Evolutionary conservation across 2,888 invertebrate genomes (phyloP).

Genomic region (Argynnis bischoffii): DNA sequence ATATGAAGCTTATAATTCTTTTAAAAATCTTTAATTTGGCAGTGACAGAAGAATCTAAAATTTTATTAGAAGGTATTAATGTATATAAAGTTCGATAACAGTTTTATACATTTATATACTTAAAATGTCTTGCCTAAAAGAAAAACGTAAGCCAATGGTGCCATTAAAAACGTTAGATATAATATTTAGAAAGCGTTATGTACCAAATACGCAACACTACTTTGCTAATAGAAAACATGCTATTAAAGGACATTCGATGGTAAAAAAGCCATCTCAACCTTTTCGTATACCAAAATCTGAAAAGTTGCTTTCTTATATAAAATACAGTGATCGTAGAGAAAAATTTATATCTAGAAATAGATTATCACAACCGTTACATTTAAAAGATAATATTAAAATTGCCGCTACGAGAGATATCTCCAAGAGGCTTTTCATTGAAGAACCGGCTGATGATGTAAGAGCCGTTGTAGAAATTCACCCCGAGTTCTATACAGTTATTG

Average conservation of each 20-base stretch:
- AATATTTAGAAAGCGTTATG: conserved; percentile 72
- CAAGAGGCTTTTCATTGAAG: conserved; percentile 80
- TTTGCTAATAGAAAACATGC: conserved; percentile 71
- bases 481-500: conserved; percentile 84
- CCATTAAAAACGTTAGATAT: conserved; percentile 73
- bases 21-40: conserved; percentile 15
- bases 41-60: conserved; percentile 14
- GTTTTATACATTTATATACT: conserved; percentile 20
- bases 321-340: conserved; percentile 71
- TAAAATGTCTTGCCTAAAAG: conserved; percentile 60
- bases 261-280: conserved; percentile 53
- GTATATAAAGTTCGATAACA: conserved; percentile 14
- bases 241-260: conserved; percentile 44
- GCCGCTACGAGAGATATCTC: conserved; percentile 80
- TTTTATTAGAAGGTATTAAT: too few relatives aligned
- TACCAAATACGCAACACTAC: conserved; percentile 74
- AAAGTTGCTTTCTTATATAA: conserved; percentile 72
- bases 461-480: conserved; percentile 85
- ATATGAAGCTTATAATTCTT: neutral
- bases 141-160: conserved; percentile 68
- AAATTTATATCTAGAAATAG: conserved; percentile 56
- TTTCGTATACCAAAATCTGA: conserved; percentile 70
- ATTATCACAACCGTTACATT: conserved; percentile 59
- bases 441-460: conserved; percentile 78
- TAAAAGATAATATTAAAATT: conserved; percentile 70